A percentile compares a stretch with the other conserved stretches of the same genome.
Conservation (phyloP, 1,140 invertebrate species). For the Anthonomus grandis region DNA sequence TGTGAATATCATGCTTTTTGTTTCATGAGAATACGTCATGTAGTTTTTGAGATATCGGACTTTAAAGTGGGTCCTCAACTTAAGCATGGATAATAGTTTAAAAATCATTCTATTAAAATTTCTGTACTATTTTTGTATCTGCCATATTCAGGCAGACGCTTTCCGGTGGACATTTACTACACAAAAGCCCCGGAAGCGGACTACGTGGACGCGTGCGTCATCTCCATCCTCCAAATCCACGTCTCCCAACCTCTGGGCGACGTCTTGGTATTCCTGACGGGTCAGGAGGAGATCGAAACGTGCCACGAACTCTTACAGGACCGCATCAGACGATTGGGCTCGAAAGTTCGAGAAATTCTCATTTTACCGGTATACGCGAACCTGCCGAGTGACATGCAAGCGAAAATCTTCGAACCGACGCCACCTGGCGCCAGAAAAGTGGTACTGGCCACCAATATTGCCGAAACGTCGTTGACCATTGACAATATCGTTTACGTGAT, state of each 20-base stretch:
- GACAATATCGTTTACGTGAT: constrained; percentile 99
- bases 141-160: constrained; percentile 62
- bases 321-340: constrained; percentile 83
- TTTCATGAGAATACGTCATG: too few relatives aligned
- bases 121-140: too few relatives aligned
- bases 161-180: constrained; percentile 96
- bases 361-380: constrained; percentile 98
- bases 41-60: too few relatives aligned
- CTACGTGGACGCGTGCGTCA: constrained; percentile 96
- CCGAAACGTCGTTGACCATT: constrained; percentile 98
- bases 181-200: constrained; percentile 99
- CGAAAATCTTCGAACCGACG: constrained; percentile 96
- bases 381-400: constrained; percentile 97
- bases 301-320: constrained; percentile 92
- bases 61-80: too few relatives aligned
- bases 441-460: constrained; percentile 97
- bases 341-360: constrained; percentile 89
- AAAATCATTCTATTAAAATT: too few relatives aligned
- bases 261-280: constrained; percentile 95
- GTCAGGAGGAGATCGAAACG: constrained; percentile 95
- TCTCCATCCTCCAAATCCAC: constrained; percentile 97
- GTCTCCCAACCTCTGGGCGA: constrained; percentile 93
- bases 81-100: too few relatives aligned
- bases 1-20: too few relatives aligned
- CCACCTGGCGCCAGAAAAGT: constrained; percentile 94